Conservation (phyloP, 2,113 vertebrate genomes). For the Nestor notabilis region DNA sequence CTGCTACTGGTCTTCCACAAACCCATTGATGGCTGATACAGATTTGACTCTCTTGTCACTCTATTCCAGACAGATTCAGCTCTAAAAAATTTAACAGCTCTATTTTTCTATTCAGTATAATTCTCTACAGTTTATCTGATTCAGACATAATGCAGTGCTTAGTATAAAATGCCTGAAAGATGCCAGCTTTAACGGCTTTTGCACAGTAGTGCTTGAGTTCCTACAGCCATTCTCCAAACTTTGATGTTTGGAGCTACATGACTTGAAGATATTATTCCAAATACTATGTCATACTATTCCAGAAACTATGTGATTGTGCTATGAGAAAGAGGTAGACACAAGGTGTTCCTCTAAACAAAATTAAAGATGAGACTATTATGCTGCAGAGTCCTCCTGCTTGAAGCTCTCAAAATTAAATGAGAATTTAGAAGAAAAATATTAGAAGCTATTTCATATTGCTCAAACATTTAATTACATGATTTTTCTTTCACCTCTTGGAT, state of each 20-base stretch:
- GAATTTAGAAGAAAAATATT: background rate
- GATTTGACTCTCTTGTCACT: background rate
- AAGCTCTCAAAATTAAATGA: background rate
- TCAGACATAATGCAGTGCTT: background rate
- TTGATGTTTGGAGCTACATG: fast-evolving
- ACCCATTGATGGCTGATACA: background rate
- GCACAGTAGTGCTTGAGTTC: background rate
- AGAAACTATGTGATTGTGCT: background rate
- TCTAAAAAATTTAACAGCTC: background rate
- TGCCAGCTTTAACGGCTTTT: background rate
- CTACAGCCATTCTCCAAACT: background rate
- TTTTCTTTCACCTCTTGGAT: background rate
- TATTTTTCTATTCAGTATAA: background rate
- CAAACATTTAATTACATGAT: background rate
- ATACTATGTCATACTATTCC: too few species aligned
- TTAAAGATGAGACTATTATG: background rate
- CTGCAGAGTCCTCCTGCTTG: background rate
- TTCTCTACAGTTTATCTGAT: background rate
- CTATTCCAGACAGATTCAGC: background rate
- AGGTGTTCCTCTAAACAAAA: background rate
- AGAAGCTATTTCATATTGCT: background rate
- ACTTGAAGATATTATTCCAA: background rate
- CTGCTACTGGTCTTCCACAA: background rate
- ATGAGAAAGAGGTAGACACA: background rate
- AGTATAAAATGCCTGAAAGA: background rate